These are phyloP conservation scores for Sinocyclocheilus anshuiensis DNA, from an alignment of 2,113 vertebrate species.

Conservation along the genomic window DNA sequence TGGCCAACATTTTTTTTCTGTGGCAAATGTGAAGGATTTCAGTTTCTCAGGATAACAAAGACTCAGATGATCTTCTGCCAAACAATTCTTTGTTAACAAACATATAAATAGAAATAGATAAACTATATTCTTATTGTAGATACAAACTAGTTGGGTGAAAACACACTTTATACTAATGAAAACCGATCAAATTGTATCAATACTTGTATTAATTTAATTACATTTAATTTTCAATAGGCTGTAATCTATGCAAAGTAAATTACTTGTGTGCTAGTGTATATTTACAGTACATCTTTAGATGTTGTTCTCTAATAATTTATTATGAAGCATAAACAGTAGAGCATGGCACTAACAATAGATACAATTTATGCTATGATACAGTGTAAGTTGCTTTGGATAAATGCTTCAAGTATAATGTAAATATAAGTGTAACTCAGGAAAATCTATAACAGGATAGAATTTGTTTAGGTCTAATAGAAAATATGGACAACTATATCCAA, in stretches of 20 bases:
- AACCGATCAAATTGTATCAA: not conserved
- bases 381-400: not conserved
- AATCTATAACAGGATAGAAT: not conserved
- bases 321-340: not conserved
- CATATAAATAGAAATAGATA: not conserved
- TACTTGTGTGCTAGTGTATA: no score
- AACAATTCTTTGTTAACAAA: not conserved
- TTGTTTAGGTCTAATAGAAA: not conserved
- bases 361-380: not conserved
- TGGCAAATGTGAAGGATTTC: not conserved
- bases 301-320: not conserved
- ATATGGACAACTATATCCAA: not conserved
- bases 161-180: not conserved
- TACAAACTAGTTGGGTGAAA: not conserved
- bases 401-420: not conserved
- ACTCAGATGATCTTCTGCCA: not conserved
- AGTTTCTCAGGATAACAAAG: not conserved
- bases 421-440: not conserved
- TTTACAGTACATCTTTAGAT: not conserved
- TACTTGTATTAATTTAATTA: not conserved
- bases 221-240: not conserved
- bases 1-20: not conserved
- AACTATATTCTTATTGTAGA: not conserved
- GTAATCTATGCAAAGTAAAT: not conserved
- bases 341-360: not conserved